Conservation (phyloP, 1,140 invertebrate species). For the Polyergus mexicanus region DNA sequence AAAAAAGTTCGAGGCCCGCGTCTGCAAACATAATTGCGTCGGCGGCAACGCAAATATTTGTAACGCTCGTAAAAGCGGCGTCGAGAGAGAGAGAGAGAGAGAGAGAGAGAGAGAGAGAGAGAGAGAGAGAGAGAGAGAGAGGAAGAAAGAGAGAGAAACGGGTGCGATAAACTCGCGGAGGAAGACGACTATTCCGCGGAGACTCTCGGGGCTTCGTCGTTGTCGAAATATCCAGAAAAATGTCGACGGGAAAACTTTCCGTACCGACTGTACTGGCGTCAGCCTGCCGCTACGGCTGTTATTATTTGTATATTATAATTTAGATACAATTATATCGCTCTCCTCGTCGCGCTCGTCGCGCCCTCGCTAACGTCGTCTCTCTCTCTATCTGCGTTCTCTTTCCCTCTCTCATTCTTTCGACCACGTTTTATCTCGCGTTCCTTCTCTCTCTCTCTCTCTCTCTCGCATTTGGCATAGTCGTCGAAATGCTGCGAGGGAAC, state of each 20-base stretch:
- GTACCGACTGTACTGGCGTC: slow-evolving; percentile 85
- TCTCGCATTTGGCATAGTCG: slow-evolving; percentile 24
- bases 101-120: slow-evolving; percentile 14
- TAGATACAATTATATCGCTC: slow-evolving; percentile 86
- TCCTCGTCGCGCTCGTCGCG: slow-evolving; percentile 78
- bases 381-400: slow-evolving; percentile 34
- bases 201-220: background rate
- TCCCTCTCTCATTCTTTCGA: slow-evolving; percentile 59
- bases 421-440: slow-evolving; percentile 26
- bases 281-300: slow-evolving; percentile 85
- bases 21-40: slow-evolving; percentile 59
- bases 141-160: background rate
- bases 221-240: slow-evolving; percentile 45
- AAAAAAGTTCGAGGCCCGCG: slow-evolving; percentile 31
- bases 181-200: slow-evolving; percentile 30
- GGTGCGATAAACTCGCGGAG: slow-evolving; percentile 48
- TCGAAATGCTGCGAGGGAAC: slow-evolving; percentile 55
- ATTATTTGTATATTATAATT: slow-evolving; percentile 88
- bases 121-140: background rate
- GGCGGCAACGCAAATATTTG: slow-evolving; percentile 60
- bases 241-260: slow-evolving; percentile 75
- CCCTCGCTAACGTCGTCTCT: slow-evolving; percentile 45
- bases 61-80: slow-evolving; percentile 46
- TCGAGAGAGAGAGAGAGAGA: slow-evolving; percentile 1
- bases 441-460: slow-evolving; percentile 18